A percentile compares a stretch with the other conserved stretches of the same genome.
phyloP scores from a whole-genome alignment of 2,888 invertebrate genomes.

The Nephrotoma appendiculata region DNA sequence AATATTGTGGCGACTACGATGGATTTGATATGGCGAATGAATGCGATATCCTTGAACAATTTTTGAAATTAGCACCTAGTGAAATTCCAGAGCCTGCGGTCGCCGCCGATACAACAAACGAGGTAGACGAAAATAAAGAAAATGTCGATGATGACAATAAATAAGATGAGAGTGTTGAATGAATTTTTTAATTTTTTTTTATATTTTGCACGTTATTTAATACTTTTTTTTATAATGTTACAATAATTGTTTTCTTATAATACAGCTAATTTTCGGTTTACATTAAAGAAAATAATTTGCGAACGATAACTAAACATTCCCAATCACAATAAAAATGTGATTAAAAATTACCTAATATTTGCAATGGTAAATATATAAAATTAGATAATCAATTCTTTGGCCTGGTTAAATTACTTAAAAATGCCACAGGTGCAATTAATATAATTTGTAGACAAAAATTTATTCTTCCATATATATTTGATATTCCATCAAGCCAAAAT shows the following conservation, averaged over 20 bases:
- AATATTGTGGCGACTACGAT: constrained; percentile 83
- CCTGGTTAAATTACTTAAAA: not conserved
- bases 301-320: not conserved
- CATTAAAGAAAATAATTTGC: not conserved
- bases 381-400: not conserved
- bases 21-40: constrained; percentile 85
- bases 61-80: constrained; percentile 58
- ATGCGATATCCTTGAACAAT: constrained; percentile 75
- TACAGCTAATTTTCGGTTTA: not conserved
- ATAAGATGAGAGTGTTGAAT: constrained; percentile 16
- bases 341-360: not conserved
- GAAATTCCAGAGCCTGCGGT: constrained; percentile 30
- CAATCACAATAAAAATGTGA: not conserved
- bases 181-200: not conserved
- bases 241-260: not conserved
- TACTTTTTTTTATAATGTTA: constrained; percentile 1
- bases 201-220: not conserved
- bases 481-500: not conserved
- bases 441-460: not conserved
- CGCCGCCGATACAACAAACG: constrained; percentile 34
- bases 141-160: constrained; percentile 21
- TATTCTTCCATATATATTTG: not conserved
- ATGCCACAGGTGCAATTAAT: not conserved
- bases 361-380: not conserved
- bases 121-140: constrained; percentile 27